These are phyloP conservation scores for Megaleporinus macrocephalus DNA, from an alignment of 2,113 vertebrate species.

Conservation along the genomic window DNA sequence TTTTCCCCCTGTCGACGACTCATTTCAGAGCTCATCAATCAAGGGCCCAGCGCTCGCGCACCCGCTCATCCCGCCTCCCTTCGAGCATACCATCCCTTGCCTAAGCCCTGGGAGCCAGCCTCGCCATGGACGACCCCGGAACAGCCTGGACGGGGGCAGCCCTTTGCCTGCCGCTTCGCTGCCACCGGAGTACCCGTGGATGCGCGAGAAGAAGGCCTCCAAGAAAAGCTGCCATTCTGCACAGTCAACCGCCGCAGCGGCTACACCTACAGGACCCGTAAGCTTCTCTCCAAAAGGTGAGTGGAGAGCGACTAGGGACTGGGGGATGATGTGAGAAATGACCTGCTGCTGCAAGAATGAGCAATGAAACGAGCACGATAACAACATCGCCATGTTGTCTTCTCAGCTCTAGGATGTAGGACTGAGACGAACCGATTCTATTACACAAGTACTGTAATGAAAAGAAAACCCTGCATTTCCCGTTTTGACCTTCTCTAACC, in stretches of 20 bases:
- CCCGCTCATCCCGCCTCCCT: constrained; percentile 95
- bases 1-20: constrained; percentile 96
- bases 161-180: constrained; percentile 80
- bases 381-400: neutral
- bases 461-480: constrained; percentile 90
- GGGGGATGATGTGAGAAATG: constrained; percentile 84
- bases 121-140: constrained; percentile 87
- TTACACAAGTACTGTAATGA: constrained; percentile 70
- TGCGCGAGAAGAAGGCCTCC: constrained; percentile 92
- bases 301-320: constrained; percentile 87
- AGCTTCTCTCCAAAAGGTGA: constrained; percentile 94
- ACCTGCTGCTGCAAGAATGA: neutral
- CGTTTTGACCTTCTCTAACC: constrained; percentile 66
- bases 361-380: neutral
- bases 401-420: too few species aligned
- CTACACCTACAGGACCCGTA: constrained; percentile 79
- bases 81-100: constrained; percentile 92
- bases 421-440: neutral
- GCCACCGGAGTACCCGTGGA: constrained; percentile 91
- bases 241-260: constrained; percentile 74
- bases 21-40: constrained; percentile 99
- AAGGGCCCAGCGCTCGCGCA: constrained; percentile 93
- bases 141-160: constrained; percentile 81
- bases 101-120: constrained; percentile 87
- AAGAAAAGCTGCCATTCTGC: constrained; percentile 76